Conservation (phyloP, 2,797 vertebrate genomes). For the Sternotherus odoratus region DNA sequence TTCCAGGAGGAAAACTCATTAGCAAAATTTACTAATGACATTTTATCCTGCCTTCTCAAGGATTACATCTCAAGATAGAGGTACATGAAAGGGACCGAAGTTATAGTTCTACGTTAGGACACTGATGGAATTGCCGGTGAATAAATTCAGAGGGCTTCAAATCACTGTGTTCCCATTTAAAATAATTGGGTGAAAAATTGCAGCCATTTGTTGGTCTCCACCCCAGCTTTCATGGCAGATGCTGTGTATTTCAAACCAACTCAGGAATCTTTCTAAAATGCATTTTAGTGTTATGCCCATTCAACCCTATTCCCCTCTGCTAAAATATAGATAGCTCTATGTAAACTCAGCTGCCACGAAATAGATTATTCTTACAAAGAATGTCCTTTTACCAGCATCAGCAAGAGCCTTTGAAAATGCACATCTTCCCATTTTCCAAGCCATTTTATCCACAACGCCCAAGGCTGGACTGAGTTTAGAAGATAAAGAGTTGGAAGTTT, state of each 20-base stretch:
- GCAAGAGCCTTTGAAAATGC: slow-evolving; percentile 10
- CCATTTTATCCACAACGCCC: slow-evolving; percentile 6
- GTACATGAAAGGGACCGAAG: rapidly evolving
- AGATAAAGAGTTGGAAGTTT: slow-evolving; percentile 36
- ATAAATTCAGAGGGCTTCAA: slow-evolving; percentile 36
- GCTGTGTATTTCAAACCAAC: slow-evolving; percentile 41
- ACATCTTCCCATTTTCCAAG: slow-evolving; percentile 44
- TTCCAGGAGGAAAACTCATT: slow-evolving; percentile 19
- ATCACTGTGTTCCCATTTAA: not conserved
- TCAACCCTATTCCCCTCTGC: slow-evolving; percentile 44
- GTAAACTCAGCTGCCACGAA: slow-evolving; percentile 64
- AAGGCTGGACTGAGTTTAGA: not conserved
- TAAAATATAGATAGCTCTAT: slow-evolving; percentile 68
- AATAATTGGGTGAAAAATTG: slow-evolving; percentile 40
- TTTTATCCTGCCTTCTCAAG: slow-evolving; percentile 20
- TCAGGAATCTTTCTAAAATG: slow-evolving; percentile 46
- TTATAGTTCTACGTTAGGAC: not conserved
- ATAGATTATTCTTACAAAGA: slow-evolving; percentile 46
- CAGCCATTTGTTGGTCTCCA: slow-evolving; percentile 13
- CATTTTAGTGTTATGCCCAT: slow-evolving; percentile 51
- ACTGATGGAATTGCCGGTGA: slow-evolving; percentile 1
- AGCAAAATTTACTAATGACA: slow-evolving; percentile 49
- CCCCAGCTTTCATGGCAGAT: slow-evolving; percentile 34
- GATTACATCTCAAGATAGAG: not conserved
- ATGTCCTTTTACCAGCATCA: slow-evolving; percentile 59